These are phyloP conservation scores for Onychomys torridus DNA, from an alignment of 2,797 vertebrate genomes.

Conservation along the genomic window DNA sequence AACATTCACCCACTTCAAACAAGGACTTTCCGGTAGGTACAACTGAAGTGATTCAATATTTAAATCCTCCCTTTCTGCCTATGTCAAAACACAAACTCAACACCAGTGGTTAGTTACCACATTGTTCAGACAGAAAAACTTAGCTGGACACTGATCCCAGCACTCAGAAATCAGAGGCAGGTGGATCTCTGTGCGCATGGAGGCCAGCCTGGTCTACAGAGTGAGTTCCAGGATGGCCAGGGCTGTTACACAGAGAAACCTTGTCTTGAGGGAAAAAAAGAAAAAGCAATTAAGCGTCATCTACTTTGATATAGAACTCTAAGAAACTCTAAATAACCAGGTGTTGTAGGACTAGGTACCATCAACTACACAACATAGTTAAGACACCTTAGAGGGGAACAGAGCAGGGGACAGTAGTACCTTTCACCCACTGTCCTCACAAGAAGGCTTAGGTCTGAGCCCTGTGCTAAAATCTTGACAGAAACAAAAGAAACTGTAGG, in stretches of 20 bases:
- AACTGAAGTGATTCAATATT: neutral
- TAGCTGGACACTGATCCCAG: neutral
- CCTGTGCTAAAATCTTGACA: neutral
- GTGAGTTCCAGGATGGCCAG: neutral
- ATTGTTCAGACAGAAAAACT: neutral
- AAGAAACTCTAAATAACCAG: neutral
- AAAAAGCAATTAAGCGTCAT: neutral
- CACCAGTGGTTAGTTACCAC: neutral
- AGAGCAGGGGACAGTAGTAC: neutral
- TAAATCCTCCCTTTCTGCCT: neutral
- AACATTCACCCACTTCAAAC: neutral
- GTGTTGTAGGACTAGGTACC: neutral
- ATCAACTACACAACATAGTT: neutral
- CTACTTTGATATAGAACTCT: neutral
- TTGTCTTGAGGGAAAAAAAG: neutral
- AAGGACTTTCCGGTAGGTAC: neutral
- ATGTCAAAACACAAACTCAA: constrained; percentile 48
- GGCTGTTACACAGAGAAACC: neutral
- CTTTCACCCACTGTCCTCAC: neutral
- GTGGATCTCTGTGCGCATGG: neutral
- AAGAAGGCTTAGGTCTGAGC: neutral
- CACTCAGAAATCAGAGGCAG: neutral
- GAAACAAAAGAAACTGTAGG: neutral
- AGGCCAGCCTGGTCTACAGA: neutral
- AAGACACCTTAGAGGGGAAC: neutral